These are phyloP conservation scores for Lepidurus packardi DNA, from an alignment of 1,140 invertebrate species.

Conservation along the genomic window DNA sequence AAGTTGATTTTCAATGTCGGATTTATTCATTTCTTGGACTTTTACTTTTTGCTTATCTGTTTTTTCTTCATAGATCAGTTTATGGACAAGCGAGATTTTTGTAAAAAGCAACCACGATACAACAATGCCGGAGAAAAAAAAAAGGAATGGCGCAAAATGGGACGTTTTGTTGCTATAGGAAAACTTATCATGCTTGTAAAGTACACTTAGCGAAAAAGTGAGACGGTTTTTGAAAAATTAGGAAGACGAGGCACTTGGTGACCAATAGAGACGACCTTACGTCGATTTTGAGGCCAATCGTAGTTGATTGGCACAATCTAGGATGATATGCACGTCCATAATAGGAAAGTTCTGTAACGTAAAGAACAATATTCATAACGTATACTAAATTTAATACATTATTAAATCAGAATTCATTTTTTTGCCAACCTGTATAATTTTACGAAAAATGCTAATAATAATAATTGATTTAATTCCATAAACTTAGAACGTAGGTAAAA, in stretches of 20 bases:
- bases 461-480: neutral
- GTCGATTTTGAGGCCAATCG: neutral
- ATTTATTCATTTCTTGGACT: neutral
- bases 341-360: constrained; percentile 61
- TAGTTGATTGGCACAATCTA: constrained; percentile 41
- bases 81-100: neutral
- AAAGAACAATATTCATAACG: constrained; percentile 29
- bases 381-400: neutral
- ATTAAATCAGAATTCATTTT: too few species aligned
- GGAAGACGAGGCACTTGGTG: neutral
- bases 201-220: neutral
- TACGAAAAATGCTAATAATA: neutral
- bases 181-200: neutral
- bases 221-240: neutral
- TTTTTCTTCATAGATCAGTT: neutral
- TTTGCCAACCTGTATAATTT: too few species aligned
- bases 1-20: neutral
- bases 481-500: neutral
- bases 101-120: neutral
- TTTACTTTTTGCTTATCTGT: neutral
- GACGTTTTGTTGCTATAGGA: neutral
- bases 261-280: neutral
- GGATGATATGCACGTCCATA: constrained; percentile 63
- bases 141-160: neutral
- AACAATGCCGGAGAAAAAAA: neutral